Base-by-base conservation (phyloP, 2,797 vertebrate genomes). In the Takifugu rubripes region DNA sequence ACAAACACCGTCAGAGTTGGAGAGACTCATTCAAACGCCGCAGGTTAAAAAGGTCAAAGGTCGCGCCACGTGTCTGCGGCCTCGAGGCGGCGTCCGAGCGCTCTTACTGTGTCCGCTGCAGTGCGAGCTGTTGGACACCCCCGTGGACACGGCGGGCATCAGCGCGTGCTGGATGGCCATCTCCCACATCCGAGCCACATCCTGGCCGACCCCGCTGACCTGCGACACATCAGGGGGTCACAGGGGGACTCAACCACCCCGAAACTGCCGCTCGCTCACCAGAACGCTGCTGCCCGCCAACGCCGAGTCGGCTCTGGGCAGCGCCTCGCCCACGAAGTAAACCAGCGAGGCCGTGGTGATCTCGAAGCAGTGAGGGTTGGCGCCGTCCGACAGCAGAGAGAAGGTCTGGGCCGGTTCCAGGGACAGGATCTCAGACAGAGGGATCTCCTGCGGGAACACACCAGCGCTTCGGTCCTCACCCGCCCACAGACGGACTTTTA, bases 161-260 rank as follows among this genome's bases (percentile, higher is more conserved):
- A 99, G 90, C 3, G 96, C 95, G 0, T 97, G 96, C 67, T 96
- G 95, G 71, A 99, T 97, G 9, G 95, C 97, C 88, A 94, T 92
- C 87, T 98, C 96, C 97, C 97, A 99, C 93, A 94, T 92, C 24
- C 92, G 88, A 16, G 97, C 93, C 73, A 97, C 93, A 7, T 99
- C 96, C 1, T 85, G 83, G 6, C 96, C 95, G 1, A 89, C 61
- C 0, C 96, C 96, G 0, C 93, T 95, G 44, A 93, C 89, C 75
- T 87, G 69, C 6, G 3, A 8, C 43, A 40, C 36, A 40, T n/a
- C 44, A 40, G 36, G 1, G 44, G 5, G 44, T 46, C 17, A 17
- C 5, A 7, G 29, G 6, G 29, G 29, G 36, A 40, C 7, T 40
- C 36, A 3, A 14, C 14, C 36, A 14, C 36, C 36, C 36, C 33